These are phyloP conservation scores for Tachypleus tridentatus DNA, from an alignment of 1,140 invertebrate species.

Conservation along the genomic window DNA sequence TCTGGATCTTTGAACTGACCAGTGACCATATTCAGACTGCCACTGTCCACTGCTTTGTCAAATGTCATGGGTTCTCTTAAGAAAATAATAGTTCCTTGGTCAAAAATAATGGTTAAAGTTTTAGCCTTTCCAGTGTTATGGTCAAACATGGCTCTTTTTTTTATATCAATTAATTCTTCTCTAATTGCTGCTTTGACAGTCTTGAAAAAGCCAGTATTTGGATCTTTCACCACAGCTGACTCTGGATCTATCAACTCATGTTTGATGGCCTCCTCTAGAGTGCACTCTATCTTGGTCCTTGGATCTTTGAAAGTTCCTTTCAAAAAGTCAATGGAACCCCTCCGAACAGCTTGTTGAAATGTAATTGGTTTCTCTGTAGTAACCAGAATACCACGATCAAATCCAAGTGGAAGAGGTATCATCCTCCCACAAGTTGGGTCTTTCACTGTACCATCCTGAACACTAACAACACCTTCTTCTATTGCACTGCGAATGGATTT, in stretches of 20 bases:
- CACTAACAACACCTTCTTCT: slow-evolving; percentile 63
- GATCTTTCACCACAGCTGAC: slow-evolving; percentile 53
- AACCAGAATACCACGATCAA: slow-evolving; percentile 54
- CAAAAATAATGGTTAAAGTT: slow-evolving; percentile 55
- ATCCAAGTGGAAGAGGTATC: slow-evolving; percentile 56
- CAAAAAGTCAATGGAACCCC: slow-evolving; percentile 54
- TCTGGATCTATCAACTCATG: slow-evolving; percentile 58
- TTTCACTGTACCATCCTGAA: slow-evolving; percentile 55
- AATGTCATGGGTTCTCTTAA: slow-evolving; percentile 45
- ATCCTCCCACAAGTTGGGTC: slow-evolving; percentile 61
- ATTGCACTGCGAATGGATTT: slow-evolving; percentile 60
- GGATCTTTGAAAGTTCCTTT: slow-evolving; percentile 40
- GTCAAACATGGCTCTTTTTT: slow-evolving; percentile 52
- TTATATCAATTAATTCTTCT: slow-evolving; percentile 54
- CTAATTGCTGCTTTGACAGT: slow-evolving; percentile 54
- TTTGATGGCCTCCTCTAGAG: slow-evolving; percentile 51
- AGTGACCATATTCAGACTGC: slow-evolving; percentile 57
- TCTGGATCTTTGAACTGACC: slow-evolving; percentile 68
- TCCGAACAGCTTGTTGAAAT: slow-evolving; percentile 40
- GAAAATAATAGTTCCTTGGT: slow-evolving; percentile 56
- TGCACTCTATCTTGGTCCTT: slow-evolving; percentile 61
- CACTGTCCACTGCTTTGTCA: slow-evolving; percentile 57
- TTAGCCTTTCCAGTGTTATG: slow-evolving; percentile 47
- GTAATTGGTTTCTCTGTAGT: slow-evolving; percentile 56
- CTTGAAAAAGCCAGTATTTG: slow-evolving; percentile 53